Evolutionary conservation across 2,797 vertebrate genomes (phyloP), one percentile per base, ranked within the genome.

Genomic region (Borostomias antarcticus): DNA sequence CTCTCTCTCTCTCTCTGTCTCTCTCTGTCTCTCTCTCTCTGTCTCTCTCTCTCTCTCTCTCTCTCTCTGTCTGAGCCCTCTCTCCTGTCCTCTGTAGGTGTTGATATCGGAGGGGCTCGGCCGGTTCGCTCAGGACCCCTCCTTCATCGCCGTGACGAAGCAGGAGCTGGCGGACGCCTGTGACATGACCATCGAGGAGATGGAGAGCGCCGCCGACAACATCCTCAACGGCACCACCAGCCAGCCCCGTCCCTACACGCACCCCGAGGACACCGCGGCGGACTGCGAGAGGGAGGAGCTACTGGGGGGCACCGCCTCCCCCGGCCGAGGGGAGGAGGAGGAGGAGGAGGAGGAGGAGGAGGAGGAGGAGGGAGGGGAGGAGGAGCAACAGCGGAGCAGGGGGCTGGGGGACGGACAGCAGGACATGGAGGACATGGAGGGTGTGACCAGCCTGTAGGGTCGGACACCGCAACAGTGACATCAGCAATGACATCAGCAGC

Each of bases 161-260:
- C 96, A 96, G 67, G 97, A 99, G 92, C 88, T 98, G 74, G 96
- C 97, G 1, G 95, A 98, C 0, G 97, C 95, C 79, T 98, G 95
- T 50, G 94, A 98, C 89, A 96, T 98, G 96, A 98, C 96, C 70
- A 95, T 97, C 78, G 97, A 98, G 90, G 96, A 98, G 90, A 99
- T 98, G 97, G 97, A 99, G 88, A 95, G 92, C 28, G 96, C 96
- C 0, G 96, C 97, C 60, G 96, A 96, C 92, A 96, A 95, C 92
- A 95, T 98, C 85, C 94, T 99, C 85, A 98, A 96, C 25, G 93
- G 94, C 84, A 95, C 92, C n/a, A n/a, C n/a, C 84, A 80, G 88
- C 77, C 95, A 92, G 84, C 94, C 93, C 89, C 96, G 94, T 77
- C 95, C 95, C 82, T 95, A 94, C 88, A 89, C 87, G 80, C 93